phyloP scores from a whole-genome alignment of 2,888 invertebrate species.

The Eubasilissa splendida region DNA sequence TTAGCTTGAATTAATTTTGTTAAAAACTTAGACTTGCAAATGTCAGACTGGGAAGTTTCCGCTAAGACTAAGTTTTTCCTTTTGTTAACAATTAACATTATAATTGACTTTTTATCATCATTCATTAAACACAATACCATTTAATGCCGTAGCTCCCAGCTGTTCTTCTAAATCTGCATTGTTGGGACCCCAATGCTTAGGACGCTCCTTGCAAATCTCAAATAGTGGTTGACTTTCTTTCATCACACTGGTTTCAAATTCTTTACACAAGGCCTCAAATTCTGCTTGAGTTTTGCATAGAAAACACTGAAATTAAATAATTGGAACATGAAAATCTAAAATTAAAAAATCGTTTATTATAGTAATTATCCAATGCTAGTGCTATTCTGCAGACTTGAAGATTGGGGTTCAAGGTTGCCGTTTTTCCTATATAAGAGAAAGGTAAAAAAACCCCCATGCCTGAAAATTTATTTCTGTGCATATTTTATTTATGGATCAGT shows the following conservation, averaged over 20 bases:
- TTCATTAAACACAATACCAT: conserved; percentile 60
- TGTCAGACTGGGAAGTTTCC: too few species aligned
- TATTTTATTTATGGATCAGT: too few species aligned
- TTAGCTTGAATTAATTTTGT: too few species aligned
- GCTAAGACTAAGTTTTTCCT: neutral
- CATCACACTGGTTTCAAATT: conserved; percentile 79
- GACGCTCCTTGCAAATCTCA: conserved; percentile 86
- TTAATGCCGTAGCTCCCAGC: conserved; percentile 65
- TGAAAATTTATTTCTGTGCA: too few species aligned
- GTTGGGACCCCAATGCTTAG: conserved; percentile 81
- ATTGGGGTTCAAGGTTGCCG: too few species aligned
- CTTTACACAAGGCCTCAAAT: conserved; percentile 82
- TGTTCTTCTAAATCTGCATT: conserved; percentile 65
- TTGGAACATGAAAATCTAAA: too few species aligned
- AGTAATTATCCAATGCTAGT: too few species aligned
- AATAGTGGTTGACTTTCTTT: conserved; percentile 86
- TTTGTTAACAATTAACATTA: neutral
- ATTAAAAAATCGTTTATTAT: too few species aligned
- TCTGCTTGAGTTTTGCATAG: conserved; percentile 88
- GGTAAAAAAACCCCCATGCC: too few species aligned
- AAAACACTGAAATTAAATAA: conserved; percentile 80
- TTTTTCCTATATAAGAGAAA: too few species aligned
- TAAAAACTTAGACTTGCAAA: too few species aligned
- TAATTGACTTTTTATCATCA: neutral
- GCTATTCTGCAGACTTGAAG: too few species aligned